Evolutionary conservation across 1,140 invertebrate genomes (phyloP).

Genomic region (Oppia nitens): DNA sequence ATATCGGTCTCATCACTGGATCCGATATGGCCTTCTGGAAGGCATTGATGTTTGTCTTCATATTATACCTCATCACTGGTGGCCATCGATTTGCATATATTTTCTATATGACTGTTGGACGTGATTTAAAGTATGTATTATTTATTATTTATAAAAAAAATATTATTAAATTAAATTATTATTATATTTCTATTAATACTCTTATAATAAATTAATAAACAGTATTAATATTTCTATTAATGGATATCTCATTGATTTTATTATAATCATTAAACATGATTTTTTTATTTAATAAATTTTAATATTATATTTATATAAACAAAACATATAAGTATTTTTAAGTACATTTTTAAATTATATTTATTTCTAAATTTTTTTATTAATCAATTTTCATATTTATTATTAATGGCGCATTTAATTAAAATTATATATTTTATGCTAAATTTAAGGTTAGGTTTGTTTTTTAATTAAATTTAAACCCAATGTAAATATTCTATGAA

Average conservation of each 20-base stretch:
- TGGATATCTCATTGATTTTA: too few relatives aligned
- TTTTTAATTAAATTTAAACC: neutral
- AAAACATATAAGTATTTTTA: too few relatives aligned
- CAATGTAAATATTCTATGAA: neutral
- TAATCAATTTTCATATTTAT: too few relatives aligned
- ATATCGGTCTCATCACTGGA: neutral
- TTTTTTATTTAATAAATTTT: too few relatives aligned
- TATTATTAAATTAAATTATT: too few relatives aligned
- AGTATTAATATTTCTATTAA: too few relatives aligned
- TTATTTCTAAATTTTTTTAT: too few relatives aligned
- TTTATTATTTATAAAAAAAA: too few relatives aligned
- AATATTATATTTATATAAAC: too few relatives aligned
- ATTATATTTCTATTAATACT: too few relatives aligned
- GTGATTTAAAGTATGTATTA: conserved; percentile 15
- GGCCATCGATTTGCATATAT: conserved; percentile 10
- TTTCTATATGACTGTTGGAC: conserved; percentile 1
- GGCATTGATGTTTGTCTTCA: neutral
- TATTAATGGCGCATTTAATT: neutral
- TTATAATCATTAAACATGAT: neutral
- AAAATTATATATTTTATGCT: neutral
- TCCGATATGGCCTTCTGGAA: neutral
- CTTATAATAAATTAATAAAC: too few relatives aligned
- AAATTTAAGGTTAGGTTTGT: neutral
- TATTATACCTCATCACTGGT: conserved; percentile 9
- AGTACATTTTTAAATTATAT: too few relatives aligned